Base-by-base conservation (phyloP, 2,888 invertebrate species). In the Lasius fuliginosus region DNA sequence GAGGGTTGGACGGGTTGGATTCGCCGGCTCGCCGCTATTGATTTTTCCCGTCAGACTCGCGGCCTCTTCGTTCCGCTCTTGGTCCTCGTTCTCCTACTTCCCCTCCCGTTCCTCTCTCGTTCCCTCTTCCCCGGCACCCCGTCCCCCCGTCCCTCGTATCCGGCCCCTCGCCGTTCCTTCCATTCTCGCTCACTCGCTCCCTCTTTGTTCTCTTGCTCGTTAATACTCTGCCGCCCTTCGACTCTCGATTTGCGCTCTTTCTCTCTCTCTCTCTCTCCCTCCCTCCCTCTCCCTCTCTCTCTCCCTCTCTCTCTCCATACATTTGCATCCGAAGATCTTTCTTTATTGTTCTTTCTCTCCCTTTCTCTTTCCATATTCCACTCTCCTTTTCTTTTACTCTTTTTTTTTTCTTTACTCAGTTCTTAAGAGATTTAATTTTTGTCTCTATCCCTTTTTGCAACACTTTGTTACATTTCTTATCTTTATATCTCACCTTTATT, bases 11-110 rank as follows among this genome's bases (percentile, higher is more conserved):
- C 90, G 93, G 93, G 93, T 93, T 93, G 93, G 94, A 94, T 94
- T 94, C 93, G 94, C 93, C 94, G 94, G 94, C 94, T 94, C 94
- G 93, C 94, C 92, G 94, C 94, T 95, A 95, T 95, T 94, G 94
- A 95, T 95, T 95, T 95, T 94, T 95, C 94, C 94, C 93, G 94
- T 94, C 94, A 94, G 94, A 94, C 94, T 94, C 93, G 91, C 91
- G 91, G 92, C 92, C 91, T 94, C 94, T 91, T 92, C 92, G 92
- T 94, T 91, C 85, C 90, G 85, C 91, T 87, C 88, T 88, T 88
- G 86, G 91, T 89, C 86, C 91, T 91, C 84, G 73, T 81, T 83
- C 86, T 62, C 60, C 71, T 53, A 53, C 53, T 53, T 56, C 74
- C 86, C 81, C 85, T 65, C 67, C 67, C 77, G 77, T 69, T 56